Conservation (phyloP, 1,140 invertebrate genomes). For the Apis cerana region DNA sequence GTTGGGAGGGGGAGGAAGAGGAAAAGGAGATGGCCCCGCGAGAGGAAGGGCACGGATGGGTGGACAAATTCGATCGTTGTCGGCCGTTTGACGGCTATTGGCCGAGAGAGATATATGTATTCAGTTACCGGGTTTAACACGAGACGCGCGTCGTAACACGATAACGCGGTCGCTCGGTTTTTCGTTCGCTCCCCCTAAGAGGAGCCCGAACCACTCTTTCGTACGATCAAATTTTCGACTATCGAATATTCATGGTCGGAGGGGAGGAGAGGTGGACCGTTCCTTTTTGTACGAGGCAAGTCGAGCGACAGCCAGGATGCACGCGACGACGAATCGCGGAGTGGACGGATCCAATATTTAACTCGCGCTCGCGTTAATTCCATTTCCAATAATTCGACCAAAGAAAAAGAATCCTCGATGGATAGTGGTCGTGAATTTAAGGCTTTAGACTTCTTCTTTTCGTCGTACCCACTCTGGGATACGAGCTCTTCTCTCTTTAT, state of each 20-base stretch:
- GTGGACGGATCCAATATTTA: too few relatives aligned
- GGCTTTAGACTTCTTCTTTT: too few relatives aligned
- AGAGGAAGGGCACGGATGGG: slow-evolving; percentile 56
- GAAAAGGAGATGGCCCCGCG: slow-evolving; percentile 13
- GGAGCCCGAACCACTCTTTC: slow-evolving; percentile 41
- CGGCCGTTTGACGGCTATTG: slow-evolving; percentile 74
- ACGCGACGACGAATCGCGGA: too few relatives aligned
- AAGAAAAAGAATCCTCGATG: too few relatives aligned
- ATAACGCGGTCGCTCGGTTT: slow-evolving; percentile 71
- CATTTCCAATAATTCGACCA: neutral
- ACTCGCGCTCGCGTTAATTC: too few relatives aligned
- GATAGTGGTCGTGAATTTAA: too few relatives aligned
- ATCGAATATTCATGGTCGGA: slow-evolving; percentile 49
- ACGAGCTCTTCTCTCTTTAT: too few relatives aligned
- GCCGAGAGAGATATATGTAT: slow-evolving; percentile 70
- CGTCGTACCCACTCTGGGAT: too few relatives aligned
- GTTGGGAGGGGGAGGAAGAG: neutral
- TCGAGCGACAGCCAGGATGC: neutral
- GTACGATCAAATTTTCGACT: slow-evolving; percentile 52
- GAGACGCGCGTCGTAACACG: slow-evolving; percentile 73
- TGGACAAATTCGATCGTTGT: slow-evolving; percentile 76
- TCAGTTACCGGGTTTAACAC: slow-evolving; percentile 76
- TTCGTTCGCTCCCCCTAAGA: slow-evolving; percentile 59
- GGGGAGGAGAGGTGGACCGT: neutral
- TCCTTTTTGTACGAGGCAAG: slow-evolving; percentile 14